Conservation (phyloP, 2,113 vertebrate species). For the Leucopsar rothschildi region DNA sequence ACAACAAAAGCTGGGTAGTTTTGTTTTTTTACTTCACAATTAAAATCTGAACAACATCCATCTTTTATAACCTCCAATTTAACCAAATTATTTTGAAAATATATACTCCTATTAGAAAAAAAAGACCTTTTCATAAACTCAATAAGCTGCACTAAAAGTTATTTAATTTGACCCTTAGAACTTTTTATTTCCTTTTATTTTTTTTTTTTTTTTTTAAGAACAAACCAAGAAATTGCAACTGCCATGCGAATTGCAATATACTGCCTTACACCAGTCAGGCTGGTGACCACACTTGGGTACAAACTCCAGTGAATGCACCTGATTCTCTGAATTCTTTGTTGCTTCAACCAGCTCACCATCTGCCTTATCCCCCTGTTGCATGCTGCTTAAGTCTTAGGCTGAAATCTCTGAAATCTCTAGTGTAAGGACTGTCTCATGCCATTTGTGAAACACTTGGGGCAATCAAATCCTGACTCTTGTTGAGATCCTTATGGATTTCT, state of each 20-base stretch:
- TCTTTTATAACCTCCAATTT: neutral
- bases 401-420: neutral
- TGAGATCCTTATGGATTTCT: neutral
- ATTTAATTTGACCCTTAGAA: rapidly evolving
- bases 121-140: neutral
- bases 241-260: neutral
- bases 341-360: neutral
- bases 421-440: neutral
- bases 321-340: neutral
- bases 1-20: neutral
- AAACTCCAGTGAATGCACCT: neutral
- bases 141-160: neutral
- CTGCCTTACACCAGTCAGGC: neutral
- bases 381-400: neutral
- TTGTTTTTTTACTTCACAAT: neutral
- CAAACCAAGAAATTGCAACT: neutral
- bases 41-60: neutral
- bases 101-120: neutral
- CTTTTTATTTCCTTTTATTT: no score
- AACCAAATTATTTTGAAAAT: neutral
- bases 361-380: neutral
- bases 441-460: neutral
- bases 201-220: neutral
- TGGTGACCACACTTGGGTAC: neutral
- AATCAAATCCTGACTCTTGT: neutral